phyloP scores from a whole-genome alignment of 2,113 vertebrate genomes.

The Rhipidura dahli region DNA sequence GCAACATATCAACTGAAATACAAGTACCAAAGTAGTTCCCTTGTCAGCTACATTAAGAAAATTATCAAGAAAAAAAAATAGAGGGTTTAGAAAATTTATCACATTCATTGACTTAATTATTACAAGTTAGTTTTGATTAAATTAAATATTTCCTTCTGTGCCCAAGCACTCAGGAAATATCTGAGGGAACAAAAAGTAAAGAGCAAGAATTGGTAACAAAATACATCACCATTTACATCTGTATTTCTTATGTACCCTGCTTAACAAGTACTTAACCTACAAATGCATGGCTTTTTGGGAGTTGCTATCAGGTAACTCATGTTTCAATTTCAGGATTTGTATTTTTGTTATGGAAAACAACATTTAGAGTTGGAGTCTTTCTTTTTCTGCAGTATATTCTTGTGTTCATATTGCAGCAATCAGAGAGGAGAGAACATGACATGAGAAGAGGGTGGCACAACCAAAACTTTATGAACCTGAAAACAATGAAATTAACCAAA shows the following conservation, averaged over 20 bases:
- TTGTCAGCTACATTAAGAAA: not conserved
- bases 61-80: not conserved
- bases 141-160: not conserved
- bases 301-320: not conserved
- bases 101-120: not conserved
- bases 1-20: not conserved
- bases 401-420: not conserved
- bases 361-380: not conserved
- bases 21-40: not conserved
- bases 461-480: not conserved
- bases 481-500: not conserved
- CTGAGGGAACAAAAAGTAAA: not conserved
- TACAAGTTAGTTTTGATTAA: not conserved
- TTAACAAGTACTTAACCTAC: not conserved
- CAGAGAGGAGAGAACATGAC: not conserved
- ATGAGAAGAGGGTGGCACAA: not conserved
- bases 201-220: not conserved
- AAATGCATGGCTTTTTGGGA: not conserved
- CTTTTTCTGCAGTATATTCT: not conserved
- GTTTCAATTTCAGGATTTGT: not conserved
- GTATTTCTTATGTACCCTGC: not conserved
- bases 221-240: not conserved
- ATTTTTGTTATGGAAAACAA: not conserved
- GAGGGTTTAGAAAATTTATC: not conserved
- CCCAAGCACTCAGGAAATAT: not conserved